Evolutionary conservation across 1,140 invertebrate species (phyloP).

Genomic region (Drosophila ercepeae): DNA sequence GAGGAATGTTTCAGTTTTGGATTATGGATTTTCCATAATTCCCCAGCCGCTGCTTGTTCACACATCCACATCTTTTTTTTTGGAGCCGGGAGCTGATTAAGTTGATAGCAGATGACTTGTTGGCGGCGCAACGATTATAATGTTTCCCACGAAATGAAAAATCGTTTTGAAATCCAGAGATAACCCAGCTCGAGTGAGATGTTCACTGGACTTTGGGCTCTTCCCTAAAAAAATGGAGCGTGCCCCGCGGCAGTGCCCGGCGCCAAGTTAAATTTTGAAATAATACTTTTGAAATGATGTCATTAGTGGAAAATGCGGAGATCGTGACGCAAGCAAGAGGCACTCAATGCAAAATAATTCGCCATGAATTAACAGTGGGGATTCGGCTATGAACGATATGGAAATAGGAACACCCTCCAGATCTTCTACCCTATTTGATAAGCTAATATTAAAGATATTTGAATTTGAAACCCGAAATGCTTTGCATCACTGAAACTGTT

Average conservation of each 20-base stretch:
- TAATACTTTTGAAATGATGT: slow-evolving; percentile 21
- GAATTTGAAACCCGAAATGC: neutral
- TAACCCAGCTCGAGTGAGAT: neutral
- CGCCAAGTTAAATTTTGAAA: neutral
- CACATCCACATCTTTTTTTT: slow-evolving; percentile 3
- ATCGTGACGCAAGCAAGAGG: slow-evolving; percentile 2
- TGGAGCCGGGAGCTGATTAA: slow-evolving; percentile 1
- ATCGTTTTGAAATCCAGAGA: neutral
- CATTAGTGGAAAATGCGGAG: slow-evolving; percentile 6
- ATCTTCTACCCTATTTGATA: too few species aligned
- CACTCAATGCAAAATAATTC: neutral
- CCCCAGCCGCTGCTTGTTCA: neutral
- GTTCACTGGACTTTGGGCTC: neutral
- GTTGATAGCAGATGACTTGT: slow-evolving; percentile 15
- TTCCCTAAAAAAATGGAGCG: neutral
- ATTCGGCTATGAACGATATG: neutral
- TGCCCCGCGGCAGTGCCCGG: neutral
- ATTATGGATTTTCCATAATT: slow-evolving; percentile 35
- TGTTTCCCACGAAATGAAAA: slow-evolving; percentile 1
- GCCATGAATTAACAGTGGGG: neutral
- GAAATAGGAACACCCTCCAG: too few species aligned
- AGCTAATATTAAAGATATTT: too few species aligned
- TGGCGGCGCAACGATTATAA: slow-evolving; percentile 1
- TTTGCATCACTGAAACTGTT: neutral
- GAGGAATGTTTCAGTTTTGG: slow-evolving; percentile 11